These are phyloP conservation scores for Eremobia ochroleuca DNA, from an alignment of 2,888 invertebrate species.

Conservation along the genomic window DNA sequence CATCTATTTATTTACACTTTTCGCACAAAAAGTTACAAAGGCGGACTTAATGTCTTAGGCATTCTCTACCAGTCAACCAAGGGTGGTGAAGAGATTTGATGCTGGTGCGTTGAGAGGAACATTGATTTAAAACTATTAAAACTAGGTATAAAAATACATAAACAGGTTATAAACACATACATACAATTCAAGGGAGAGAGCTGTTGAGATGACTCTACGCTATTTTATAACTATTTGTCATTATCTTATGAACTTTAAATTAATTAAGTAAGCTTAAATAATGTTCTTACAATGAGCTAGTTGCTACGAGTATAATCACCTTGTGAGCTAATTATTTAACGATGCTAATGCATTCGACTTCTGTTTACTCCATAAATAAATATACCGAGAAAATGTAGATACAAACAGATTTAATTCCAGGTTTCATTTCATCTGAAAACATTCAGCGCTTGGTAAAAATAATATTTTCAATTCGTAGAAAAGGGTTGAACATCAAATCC, in stretches of 20 bases:
- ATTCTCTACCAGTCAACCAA: too few relatives aligned
- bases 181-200: too few relatives aligned
- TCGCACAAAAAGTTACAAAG: too few relatives aligned
- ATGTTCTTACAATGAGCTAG: background rate
- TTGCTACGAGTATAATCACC: background rate
- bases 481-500: constrained; percentile 4
- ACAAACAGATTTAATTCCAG: constrained; percentile 5
- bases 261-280: background rate
- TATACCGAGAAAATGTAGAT: background rate
- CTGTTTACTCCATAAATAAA: background rate
- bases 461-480: background rate
- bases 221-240: background rate
- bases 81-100: too few relatives aligned
- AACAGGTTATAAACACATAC: too few relatives aligned
- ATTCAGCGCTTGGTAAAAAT: background rate
- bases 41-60: too few relatives aligned
- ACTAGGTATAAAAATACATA: too few relatives aligned
- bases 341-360: background rate
- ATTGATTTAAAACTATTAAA: too few relatives aligned
- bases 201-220: too few relatives aligned
- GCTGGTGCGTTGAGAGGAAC: too few relatives aligned
- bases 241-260: background rate
- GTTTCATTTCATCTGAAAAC: background rate
- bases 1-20: too few relatives aligned
- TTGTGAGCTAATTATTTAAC: background rate